These are phyloP conservation scores for Rhabdomys dilectus DNA, from an alignment of 2,113 vertebrate genomes.

Conservation along the genomic window DNA sequence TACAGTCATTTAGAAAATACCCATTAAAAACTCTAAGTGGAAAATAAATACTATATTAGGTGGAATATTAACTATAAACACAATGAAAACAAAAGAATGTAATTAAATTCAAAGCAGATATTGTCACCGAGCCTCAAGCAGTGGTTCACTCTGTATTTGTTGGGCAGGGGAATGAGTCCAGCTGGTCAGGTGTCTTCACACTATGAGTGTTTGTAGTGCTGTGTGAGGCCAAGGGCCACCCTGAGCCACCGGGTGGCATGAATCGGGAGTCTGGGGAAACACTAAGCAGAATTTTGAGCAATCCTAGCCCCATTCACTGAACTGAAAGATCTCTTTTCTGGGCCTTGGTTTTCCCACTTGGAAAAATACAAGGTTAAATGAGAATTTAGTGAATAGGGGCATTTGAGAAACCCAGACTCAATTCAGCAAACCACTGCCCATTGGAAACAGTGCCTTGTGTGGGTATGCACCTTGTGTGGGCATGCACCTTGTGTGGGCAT, in stretches of 20 bases:
- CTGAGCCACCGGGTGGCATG: neutral
- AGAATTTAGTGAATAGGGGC: neutral
- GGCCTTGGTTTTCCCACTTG: neutral
- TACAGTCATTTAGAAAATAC: conserved; percentile 39
- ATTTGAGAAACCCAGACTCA: neutral
- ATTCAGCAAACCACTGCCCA: neutral
- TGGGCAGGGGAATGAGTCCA: neutral
- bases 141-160: neutral
- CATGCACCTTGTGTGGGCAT: neutral
- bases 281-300: too few species aligned
- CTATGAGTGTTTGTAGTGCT: neutral
- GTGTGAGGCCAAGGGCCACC: neutral
- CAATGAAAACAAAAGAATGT: conserved; percentile 42
- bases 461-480: too few species aligned
- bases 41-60: conserved; percentile 65
- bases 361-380: neutral
- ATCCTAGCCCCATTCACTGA: neutral
- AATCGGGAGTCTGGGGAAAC: neutral
- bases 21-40: conserved; percentile 71
- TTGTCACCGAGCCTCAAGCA: neutral
- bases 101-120: conserved; percentile 57
- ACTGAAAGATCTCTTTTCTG: neutral
- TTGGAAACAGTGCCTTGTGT: neutral
- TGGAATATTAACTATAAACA: conserved; percentile 48
- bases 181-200: neutral